Base-by-base conservation (phyloP, 1,140 invertebrate species). In the Vanessa atalanta region DNA sequence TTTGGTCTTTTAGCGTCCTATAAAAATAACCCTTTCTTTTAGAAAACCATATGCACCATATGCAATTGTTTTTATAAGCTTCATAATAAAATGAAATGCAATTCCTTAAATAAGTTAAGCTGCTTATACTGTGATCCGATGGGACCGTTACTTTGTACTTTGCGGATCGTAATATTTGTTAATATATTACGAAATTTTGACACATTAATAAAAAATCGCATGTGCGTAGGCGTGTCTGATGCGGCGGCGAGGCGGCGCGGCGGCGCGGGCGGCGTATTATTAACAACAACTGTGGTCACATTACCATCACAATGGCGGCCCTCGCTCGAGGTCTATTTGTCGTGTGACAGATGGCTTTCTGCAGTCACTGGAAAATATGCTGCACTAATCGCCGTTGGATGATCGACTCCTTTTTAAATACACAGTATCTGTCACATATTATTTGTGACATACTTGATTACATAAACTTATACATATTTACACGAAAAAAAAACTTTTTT, bases 231-330 rank as follows among this genome's bases (percentile, higher is more conserved):
- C 78, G 80, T 80, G 78, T 76, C 79, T 60, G 51, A 73, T 75
- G 75, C 64, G 69, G 26, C 65, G 55, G 26, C 47, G 20, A 0
- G 1, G 20, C 65, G 55, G 26, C 47, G 20, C 20, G 1, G 20
- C 65, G 55, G 37, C 37, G 37, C 16, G 66, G 47, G 57, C n/a
- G 55, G 26, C 47, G 57, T 51, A 47, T 47, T 75, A 69, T 72
- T 72, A 77, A 60, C 74, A 71, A 76, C 78, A 80, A 81, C 77
- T 82, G 79, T 78, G 79, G 70, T 75, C 69, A 57, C 80, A 86
- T 88, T 88, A 84, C 61, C 84, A 88, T 88, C 70, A 86, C 86
- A 87, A 87, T 75, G 73, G 71, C 50, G 67, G 31, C 60, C 53
- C 31, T 43, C 37, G 37, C 7, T 9, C 14, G 65, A 64, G 76